Evolutionary conservation across 2,113 vertebrate species (phyloP).

Genomic region (Prietella phreatophila): DNA sequence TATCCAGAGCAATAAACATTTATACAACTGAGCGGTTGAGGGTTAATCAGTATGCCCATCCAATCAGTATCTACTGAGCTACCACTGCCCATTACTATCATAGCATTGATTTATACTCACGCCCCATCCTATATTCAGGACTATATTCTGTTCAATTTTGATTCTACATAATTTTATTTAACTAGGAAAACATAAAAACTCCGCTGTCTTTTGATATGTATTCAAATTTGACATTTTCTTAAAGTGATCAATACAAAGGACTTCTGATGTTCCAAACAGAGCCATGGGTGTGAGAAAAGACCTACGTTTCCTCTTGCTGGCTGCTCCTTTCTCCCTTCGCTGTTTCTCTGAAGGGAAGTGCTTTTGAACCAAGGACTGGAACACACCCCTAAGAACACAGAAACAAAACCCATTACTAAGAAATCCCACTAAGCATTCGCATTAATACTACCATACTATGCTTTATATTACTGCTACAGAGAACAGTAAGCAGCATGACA

Average conservation of each 20-base stretch:
- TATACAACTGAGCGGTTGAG: no score
- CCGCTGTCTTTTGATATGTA: neutral
- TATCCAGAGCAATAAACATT: no score
- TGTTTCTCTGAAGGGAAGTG: constrained; percentile 96
- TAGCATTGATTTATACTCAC: no score
- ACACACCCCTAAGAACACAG: constrained; percentile 83
- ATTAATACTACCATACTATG: neutral
- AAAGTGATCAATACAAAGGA: neutral
- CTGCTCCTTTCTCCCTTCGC: constrained; percentile 83
- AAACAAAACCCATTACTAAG: neutral
- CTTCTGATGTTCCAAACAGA: neutral
- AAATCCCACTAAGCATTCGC: neutral
- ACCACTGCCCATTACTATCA: no score
- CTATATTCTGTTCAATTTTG: neutral
- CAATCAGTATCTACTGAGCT: no score
- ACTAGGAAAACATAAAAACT: neutral
- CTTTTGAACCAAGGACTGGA: constrained; percentile 93
- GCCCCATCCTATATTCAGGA: neutral
- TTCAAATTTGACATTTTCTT: neutral
- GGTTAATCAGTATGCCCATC: no score
- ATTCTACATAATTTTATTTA: neutral
- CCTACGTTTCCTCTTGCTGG: constrained; percentile 93
- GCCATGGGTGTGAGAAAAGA: neutral
- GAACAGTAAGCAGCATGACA: neutral
- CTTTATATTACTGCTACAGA: neutral